Evolutionary conservation across 2,888 invertebrate genomes (phyloP), one percentile per base, ranked within the genome.

Genomic region (Aethes cnicana): DNA sequence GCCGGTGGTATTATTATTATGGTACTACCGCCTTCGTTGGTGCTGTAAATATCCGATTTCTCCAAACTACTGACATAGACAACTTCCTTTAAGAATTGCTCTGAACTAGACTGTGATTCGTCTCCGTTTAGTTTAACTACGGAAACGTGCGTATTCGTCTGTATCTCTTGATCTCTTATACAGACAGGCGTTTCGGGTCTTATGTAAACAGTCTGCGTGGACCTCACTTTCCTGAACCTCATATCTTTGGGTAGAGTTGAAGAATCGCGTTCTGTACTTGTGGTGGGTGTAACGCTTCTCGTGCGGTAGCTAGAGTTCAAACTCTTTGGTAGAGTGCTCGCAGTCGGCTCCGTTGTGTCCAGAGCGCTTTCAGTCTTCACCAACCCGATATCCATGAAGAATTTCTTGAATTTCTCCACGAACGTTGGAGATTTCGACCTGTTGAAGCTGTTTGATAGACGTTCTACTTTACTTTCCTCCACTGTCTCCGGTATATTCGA

Each of bases 181-280:
- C 37, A 11, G 1, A 69, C 43, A 0, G 85, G 83, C 35, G 86
- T 81, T 53, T 84, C 84, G n/a, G 72, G 77, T 50, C 65, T 74
- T 1, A 88, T 84, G 47, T 87, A 87, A 1, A 89, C 87, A 0
- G 86, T 86, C 68, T 88, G 88, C 0, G 88, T 84, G 0, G 88
- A 88, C 23, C 73, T 58, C 0, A 84, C 87, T 68, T 84, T 87
- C 1, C 85, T 70, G 56, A 89, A 88, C 39, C 88, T 72, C 89
- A 89, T 88, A 28, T 89, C 88, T 68, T 88, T 89, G 0, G 89
- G 89, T 25, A 89, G 44, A 0, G 88, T 89, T 0, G 87, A 81
- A 0, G 86, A 67, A 28, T 86, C 87, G 42, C 87, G 68, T 26
- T 87, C 86, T 2, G 77, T 37, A 4, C 58, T 66, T 0, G 62